Evolutionary conservation across 2,113 vertebrate genomes (phyloP), one percentile per base, ranked within the genome.

Genomic region (Cochlearius cochlearius): DNA sequence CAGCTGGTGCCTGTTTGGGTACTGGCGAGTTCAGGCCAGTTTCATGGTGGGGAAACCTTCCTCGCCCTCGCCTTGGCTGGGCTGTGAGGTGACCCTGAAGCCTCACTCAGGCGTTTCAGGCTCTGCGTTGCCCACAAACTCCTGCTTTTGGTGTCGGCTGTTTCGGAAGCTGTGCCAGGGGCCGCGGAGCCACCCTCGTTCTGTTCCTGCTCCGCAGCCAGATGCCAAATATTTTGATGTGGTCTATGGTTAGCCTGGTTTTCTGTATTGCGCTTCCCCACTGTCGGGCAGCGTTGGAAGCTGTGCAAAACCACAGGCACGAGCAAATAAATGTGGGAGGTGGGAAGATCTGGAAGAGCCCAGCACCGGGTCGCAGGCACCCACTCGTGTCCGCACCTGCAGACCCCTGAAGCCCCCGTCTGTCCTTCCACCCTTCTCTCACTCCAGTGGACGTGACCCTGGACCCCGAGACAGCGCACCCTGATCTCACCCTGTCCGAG

Each of bases 381-480:
- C 58, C 1, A 2, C 34, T 86, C 1, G 0, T 36, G 52, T 41
- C 72, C 1, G 1, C 6, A 11, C 47, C 85, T 43, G 64, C 60
- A 52, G 36, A 32, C 5, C 14, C 27, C 34, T 62, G 59, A 75
- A 53, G 15, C 75, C 26, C 34, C 34, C 4, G 0, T 68, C 22
- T 29, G 15, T 74, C 27, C 64, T 60, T 23, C 80, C 23, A 27
- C 50, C 53, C n/a, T 76, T 76, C 62, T 91, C 36, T 94, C 3
- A 0, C 81, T 39, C 11, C 84, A 97, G 96, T 92, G 91, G 95
- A 97, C 0, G 95, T 99, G 73, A 97, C 94, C 67, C 96, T 99
- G 88, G 98, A 98, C 71, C 96, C 96, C 0, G 98, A 98, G 79
- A 99, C 98, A 0, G 98, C 98, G 0, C 98, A 99, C 75, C 88